These are phyloP conservation scores for Helarctos malayanus DNA, from an alignment of 2,797 vertebrate species.

Conservation along the genomic window DNA sequence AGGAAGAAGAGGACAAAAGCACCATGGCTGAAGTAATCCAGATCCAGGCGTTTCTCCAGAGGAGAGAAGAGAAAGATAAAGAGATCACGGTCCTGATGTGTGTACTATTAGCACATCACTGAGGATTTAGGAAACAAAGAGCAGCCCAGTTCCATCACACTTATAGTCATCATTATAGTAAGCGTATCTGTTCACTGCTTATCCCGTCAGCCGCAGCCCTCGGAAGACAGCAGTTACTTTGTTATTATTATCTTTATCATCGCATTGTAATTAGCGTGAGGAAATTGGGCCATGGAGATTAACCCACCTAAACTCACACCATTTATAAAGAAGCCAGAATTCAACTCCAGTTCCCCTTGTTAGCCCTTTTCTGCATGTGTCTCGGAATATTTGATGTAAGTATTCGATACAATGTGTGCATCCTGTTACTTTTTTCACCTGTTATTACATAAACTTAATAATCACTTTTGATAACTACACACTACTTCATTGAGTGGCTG, in stretches of 20 bases:
- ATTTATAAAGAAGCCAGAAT: neutral
- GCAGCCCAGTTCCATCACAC: neutral
- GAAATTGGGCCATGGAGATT: neutral
- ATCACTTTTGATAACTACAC: neutral
- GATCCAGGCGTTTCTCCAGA: neutral
- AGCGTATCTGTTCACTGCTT: neutral
- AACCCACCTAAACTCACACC: neutral
- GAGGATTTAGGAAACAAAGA: neutral
- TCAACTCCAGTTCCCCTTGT: neutral
- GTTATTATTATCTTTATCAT: neutral
- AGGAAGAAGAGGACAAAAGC: neutral
- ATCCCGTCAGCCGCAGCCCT: neutral
- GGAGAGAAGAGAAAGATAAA: neutral
- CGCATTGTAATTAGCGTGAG: neutral
- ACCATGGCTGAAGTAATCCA: neutral
- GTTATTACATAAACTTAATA: neutral
- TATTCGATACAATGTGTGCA: neutral
- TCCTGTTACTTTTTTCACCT: neutral
- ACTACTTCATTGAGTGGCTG: neutral
- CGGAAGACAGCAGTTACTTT: neutral
- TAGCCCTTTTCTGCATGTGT: neutral
- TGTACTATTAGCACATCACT: neutral
- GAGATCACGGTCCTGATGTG: neutral
- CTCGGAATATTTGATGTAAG: neutral
- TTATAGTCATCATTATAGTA: neutral